phyloP scores from a whole-genome alignment of 1,140 invertebrate genomes.

The Drosophila orena region DNA sequence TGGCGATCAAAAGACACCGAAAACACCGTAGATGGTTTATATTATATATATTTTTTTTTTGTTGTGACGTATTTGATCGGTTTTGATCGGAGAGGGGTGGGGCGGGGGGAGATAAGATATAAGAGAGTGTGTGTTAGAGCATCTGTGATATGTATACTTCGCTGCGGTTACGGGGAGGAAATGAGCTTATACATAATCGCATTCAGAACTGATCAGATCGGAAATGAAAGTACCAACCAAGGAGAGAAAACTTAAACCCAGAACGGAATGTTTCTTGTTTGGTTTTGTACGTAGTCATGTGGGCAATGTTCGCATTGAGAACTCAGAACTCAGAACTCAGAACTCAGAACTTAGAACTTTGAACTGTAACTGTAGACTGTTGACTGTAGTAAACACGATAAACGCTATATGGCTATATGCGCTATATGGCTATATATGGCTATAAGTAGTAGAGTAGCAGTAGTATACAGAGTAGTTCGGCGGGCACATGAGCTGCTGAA shows the following conservation, averaged over 20 bases:
- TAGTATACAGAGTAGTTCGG: conserved; percentile 32
- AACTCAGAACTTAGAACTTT: conserved; percentile 48
- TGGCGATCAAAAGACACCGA: conserved; percentile 28
- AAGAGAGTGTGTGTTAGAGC: conserved; percentile 77
- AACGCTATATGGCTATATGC: conserved; percentile 71
- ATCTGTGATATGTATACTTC: conserved; percentile 47
- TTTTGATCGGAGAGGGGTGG: conserved; percentile 39
- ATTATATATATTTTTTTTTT: conserved; percentile 8
- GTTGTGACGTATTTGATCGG: conserved; percentile 25
- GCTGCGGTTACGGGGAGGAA: conserved; percentile 47
- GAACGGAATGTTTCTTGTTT: conserved; percentile 53
- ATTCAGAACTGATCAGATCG: conserved; percentile 51
- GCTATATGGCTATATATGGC: conserved; percentile 55
- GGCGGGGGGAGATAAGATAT: conserved; percentile 77
- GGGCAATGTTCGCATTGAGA: conserved; percentile 45
- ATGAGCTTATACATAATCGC: conserved; percentile 63
- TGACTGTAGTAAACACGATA: conserved; percentile 52
- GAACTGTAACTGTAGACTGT: conserved; percentile 45
- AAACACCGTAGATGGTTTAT: conserved; percentile 12
- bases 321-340: too few species aligned
- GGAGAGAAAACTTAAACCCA: conserved; percentile 30
- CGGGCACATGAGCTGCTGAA: conserved; percentile 47
- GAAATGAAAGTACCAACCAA: conserved; percentile 22
- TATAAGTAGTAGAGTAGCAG: conserved; percentile 12
- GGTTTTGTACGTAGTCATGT: conserved; percentile 44